Base-by-base conservation (phyloP, 2,888 invertebrate genomes). In the Zaprionus bogoriensis region DNA sequence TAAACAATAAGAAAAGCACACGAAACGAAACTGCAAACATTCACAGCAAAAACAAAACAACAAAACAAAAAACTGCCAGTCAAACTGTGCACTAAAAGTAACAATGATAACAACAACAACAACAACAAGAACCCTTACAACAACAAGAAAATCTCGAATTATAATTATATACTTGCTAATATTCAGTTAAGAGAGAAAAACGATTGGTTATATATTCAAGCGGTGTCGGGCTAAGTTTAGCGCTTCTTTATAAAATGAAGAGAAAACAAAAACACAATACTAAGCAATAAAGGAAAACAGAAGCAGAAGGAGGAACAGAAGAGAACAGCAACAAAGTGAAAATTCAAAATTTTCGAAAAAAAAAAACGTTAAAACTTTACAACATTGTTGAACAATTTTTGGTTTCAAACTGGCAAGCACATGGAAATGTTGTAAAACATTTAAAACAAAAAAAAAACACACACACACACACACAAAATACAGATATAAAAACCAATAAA, bases 211-310 rank as follows among this genome's bases (percentile, higher is more conserved):
- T 77, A 68, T 63, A 72, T 74, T 66, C 77, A 66, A 68, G 63
- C 67, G 83, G 83, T 83, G 83, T 85, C 74, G 83, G 78, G 80
- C 79, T 85, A 76, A 74, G 64, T 55, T 77, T 85, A 85, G 75
- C 68, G 54, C 66, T 77, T 81, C 84, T 80, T 84, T 82, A 75
- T 81, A 41, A 47, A 86, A 87, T 75, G 77, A 84, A 83, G 84
- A 83, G n/a, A 86, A 74, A 57, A 67, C 68, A 64, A 58, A 30
- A 28, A 9, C 4, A 41, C n/a, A 20, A 41, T 12, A 22, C 17
- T 39, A 39, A 20, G 32, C 32, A 36, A 19, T 39, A 52, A 25
- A 47, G 57, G 54, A 55, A 23, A 55, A 67, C 9, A 59, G 53
- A 59, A 59, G 30, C 39, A 46, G 45, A 54, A 66, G 63, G 51